Conservation (phyloP, 2,888 invertebrate genomes). For the Synergus laeviventris region DNA sequence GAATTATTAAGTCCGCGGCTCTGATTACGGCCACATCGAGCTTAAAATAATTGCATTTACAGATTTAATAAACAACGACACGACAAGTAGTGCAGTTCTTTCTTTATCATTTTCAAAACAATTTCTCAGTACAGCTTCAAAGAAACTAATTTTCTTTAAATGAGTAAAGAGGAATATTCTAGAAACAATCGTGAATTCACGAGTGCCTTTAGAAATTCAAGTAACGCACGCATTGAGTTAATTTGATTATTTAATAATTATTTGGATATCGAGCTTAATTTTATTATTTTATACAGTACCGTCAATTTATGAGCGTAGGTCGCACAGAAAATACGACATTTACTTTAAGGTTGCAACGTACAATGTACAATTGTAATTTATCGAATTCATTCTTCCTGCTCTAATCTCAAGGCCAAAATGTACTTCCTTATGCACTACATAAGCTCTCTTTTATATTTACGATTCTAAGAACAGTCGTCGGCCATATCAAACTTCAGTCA, state of each 20-base stretch:
- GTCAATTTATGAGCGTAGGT: slow-evolving; percentile 27
- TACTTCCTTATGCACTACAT: not conserved
- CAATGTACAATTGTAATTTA: slow-evolving; percentile 14
- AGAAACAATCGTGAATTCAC: slow-evolving; percentile 15
- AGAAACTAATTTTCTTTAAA: not conserved
- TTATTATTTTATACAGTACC: slow-evolving; percentile 23
- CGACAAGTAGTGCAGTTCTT: slow-evolving; percentile 20
- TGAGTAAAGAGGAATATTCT: not conserved
- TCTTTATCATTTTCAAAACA: not conserved
- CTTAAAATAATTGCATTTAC: slow-evolving; percentile 30
- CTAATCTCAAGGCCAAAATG: not conserved
- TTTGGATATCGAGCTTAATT: slow-evolving; percentile 32
- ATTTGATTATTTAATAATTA: slow-evolving; percentile 6
- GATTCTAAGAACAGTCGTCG: not conserved
- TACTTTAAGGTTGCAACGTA: slow-evolving; percentile 11
- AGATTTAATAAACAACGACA: slow-evolving; percentile 22
- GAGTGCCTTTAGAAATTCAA: slow-evolving; percentile 20
- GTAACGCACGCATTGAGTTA: slow-evolving; percentile 21
- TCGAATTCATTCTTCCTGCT: not conserved
- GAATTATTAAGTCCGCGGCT: not conserved
- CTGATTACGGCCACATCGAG: slow-evolving; percentile 18
- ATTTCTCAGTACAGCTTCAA: not conserved
- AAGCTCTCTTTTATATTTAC: slow-evolving; percentile 18
- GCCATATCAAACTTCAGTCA: not conserved
- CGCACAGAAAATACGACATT: slow-evolving; percentile 25